A percentile compares a stretch with the other conserved stretches of the same genome.
These are phyloP conservation scores for Hesperophylax magnus DNA, from an alignment of 1,140 invertebrate genomes.

Conservation along the genomic window DNA sequence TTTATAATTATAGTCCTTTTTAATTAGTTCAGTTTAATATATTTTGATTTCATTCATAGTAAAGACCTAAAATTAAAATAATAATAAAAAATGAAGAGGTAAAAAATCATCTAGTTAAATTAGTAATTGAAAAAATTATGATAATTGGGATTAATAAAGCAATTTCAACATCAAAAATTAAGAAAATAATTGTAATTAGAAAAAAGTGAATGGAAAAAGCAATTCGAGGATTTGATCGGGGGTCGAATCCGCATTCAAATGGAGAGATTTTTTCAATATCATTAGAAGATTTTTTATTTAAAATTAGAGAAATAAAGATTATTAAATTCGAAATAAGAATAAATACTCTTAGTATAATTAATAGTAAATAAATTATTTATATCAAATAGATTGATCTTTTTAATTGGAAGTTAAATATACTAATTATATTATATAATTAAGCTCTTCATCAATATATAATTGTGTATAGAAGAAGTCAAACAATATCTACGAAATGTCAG, in stretches of 20 bases:
- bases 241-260: too few species aligned
- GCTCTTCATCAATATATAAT: conserved; percentile 75
- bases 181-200: conserved; percentile 77
- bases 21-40: conserved; percentile 74
- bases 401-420: conserved; percentile 81
- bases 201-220: too few species aligned
- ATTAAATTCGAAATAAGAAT: too few species aligned
- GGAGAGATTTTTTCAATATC: conserved; percentile 74
- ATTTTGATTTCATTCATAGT: conserved; percentile 77
- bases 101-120: too few species aligned
- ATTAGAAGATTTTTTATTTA: conserved; percentile 71
- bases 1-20: conserved; percentile 72
- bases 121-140: too few species aligned
- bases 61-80: too few species aligned
- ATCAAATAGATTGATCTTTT: conserved; percentile 71
- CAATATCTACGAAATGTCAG: too few species aligned
- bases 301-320: conserved; percentile 66
- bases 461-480: too few species aligned
- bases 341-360: too few species aligned
- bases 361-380: too few species aligned
- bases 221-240: too few species aligned
- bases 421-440: conserved; percentile 75
- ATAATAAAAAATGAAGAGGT: too few species aligned
- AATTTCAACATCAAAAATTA: conserved; percentile 79
- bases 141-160: conserved; percentile 71